Evolutionary conservation across 2,888 invertebrate genomes (phyloP).

Genomic region (Drosophila phalerata): DNA sequence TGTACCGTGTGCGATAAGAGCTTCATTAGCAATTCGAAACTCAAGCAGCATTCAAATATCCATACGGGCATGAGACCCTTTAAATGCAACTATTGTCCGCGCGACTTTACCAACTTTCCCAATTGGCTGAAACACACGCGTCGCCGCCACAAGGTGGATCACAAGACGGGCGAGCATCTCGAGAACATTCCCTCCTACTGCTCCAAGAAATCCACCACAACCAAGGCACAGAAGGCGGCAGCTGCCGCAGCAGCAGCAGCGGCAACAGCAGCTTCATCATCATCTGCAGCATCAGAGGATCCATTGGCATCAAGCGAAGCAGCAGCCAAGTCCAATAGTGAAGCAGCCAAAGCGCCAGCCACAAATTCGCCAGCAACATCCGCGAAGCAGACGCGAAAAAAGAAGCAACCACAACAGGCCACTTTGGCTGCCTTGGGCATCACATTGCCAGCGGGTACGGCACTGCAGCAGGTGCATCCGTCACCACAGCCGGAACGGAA

Average conservation of each 20-base stretch:
- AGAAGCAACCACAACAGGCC: constrained; percentile 74
- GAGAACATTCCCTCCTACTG: constrained; percentile 85
- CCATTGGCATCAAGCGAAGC: constrained; percentile 5
- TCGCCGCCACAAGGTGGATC: constrained; percentile 87
- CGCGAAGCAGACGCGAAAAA: constrained; percentile 63
- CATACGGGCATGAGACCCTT: constrained; percentile 87
- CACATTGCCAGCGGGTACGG: constrained; percentile 68
- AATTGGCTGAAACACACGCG: constrained; percentile 88
- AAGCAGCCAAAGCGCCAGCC: constrained; percentile 22
- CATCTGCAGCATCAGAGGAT: constrained; percentile 18
- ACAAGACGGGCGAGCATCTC: constrained; percentile 85
- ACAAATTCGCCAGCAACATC: constrained; percentile 43
- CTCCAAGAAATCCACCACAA: constrained; percentile 82
- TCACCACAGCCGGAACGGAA: constrained; percentile 43
- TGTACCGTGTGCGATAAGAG: constrained; percentile 87
- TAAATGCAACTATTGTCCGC: constrained; percentile 87
- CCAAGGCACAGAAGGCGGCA: constrained; percentile 67
- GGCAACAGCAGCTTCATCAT: constrained; percentile 32
- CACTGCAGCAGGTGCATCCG: constrained; percentile 61
- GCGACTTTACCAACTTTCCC: constrained; percentile 88
- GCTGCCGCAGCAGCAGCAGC: constrained; percentile 62
- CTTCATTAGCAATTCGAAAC: constrained; percentile 87
- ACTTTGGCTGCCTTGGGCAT: constrained; percentile 74
- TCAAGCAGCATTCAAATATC: constrained; percentile 88
- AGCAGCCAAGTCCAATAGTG: constrained; percentile 13